These are phyloP conservation scores for Latheticus oryzae DNA, from an alignment of 2,888 invertebrate genomes.

Conservation along the genomic window DNA sequence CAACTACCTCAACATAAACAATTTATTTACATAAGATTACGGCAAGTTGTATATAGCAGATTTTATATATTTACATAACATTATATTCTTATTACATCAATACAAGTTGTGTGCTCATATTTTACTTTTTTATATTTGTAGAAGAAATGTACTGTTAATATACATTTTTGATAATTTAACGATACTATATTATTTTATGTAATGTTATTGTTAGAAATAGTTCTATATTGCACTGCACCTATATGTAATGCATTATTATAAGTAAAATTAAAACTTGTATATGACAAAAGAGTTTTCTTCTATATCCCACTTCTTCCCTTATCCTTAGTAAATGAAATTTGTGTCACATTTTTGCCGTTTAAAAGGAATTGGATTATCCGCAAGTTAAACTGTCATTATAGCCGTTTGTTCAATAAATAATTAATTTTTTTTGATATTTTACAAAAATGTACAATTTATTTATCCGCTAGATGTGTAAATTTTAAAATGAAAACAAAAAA, in stretches of 20 bases:
- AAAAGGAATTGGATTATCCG: no score
- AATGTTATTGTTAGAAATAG: slow-evolving; percentile 62
- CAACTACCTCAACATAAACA: slow-evolving; percentile 57
- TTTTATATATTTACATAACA: slow-evolving; percentile 54
- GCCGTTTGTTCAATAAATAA: slow-evolving; percentile 1
- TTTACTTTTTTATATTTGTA: slow-evolving; percentile 53
- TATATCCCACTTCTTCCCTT: no score
- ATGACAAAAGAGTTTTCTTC: slow-evolving; percentile 15
- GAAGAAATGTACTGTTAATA: slow-evolving; percentile 55
- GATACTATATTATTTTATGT: slow-evolving; percentile 60
- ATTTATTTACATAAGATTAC: slow-evolving; percentile 51
- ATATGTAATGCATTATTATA: slow-evolving; percentile 61
- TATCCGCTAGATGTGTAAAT: no score
- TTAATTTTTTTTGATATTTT: no score
- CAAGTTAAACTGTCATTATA: slow-evolving; percentile 1
- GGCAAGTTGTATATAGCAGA: slow-evolving; percentile 52
- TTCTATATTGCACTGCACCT: slow-evolving; percentile 63
- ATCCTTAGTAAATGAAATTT: no score
- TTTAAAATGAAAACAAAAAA: no score
- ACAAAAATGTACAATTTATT: no score
- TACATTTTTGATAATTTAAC: slow-evolving; percentile 57
- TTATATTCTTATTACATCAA: slow-evolving; percentile 54
- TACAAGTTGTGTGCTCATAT: slow-evolving; percentile 54
- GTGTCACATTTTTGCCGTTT: no score
- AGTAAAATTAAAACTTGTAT: slow-evolving; percentile 54